Conservation (phyloP, 2,888 invertebrate genomes). For the Sericinus montela region DNA sequence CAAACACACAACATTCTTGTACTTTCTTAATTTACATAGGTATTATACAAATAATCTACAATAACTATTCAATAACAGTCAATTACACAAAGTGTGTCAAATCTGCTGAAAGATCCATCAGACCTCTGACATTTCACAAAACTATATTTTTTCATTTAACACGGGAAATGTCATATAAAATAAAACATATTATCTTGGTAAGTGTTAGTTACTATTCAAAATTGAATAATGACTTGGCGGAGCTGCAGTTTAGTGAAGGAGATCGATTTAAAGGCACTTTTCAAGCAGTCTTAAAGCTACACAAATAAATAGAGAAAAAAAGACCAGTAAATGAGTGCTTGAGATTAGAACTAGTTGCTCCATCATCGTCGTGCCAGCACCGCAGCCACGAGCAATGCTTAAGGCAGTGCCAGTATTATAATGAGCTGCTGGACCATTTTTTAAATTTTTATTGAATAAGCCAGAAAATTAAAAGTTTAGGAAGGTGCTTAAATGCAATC, state of each 20-base stretch:
- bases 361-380: neutral
- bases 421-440: slow-evolving; percentile 65
- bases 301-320: neutral
- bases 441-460: slow-evolving; percentile 6
- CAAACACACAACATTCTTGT: slow-evolving; percentile 53
- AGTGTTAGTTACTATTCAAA: no score
- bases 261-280: slow-evolving; percentile 17
- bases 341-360: neutral
- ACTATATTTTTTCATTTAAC: neutral
- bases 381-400: slow-evolving; percentile 28
- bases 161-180: neutral
- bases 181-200: neutral
- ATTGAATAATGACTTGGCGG: neutral
- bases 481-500: slow-evolving; percentile 25
- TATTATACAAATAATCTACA: slow-evolving; percentile 57
- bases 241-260: slow-evolving; percentile 7
- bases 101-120: slow-evolving; percentile 42
- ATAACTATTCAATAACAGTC: slow-evolving; percentile 61
- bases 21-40: slow-evolving; percentile 56
- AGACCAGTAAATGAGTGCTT: neutral
- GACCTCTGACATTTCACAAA: neutral
- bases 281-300: slow-evolving; percentile 20
- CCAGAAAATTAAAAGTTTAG: slow-evolving; percentile 23
- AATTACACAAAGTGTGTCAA: slow-evolving; percentile 45
- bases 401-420: slow-evolving; percentile 53